Evolutionary conservation across 1,140 invertebrate species (phyloP), one percentile per base, ranked within the genome.

Genomic region (Whitmania pigra): DNA sequence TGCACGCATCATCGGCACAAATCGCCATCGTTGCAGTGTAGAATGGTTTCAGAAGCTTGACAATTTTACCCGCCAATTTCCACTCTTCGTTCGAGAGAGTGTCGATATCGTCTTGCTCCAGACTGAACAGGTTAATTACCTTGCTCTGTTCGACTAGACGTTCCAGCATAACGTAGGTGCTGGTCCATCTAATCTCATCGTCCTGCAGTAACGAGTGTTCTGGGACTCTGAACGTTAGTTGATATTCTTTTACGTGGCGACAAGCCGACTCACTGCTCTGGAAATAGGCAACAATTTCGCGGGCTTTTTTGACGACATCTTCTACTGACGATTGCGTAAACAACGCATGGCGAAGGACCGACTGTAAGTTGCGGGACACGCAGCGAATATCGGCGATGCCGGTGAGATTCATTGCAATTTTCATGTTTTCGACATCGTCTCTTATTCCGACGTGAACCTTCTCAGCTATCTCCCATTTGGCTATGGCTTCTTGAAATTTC

Each of bases 401-500:
- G 2, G 66, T 11, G 29, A 67, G n/a, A 3, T 31, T 25, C 66
- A 67, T 67, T 67, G 66, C n/a, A 25, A 2, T 67, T n/a, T 25
- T 31, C 66, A 67, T 67, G 66, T 67, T 67, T n/a, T 2, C 2
- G n/a, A 29, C 66, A 67, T 67, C 29, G 11, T 67, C 66, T 25
- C 66, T n/a, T 25, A 67, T 13, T 25, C 66, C 66, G 5, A 67
- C 18, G 29, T 67, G 66, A 25, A 67, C n/a, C n/a, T n/a, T n/a
- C n/a, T 67, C 31, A 5, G n/a, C 29, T 5, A 67, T 67, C n/a
- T 11, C 66, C 66, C 22, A 67, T 25, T 27, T 67, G 2, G 6
- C 29, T 3, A 67, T 67, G n/a, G 66, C 66, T 67, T 67, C 66
- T 5, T 36, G n/a, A 20, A 67, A 11, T 67, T 67, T 67, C 29